A percentile compares a stretch with the other conserved stretches of the same genome.
phyloP scores from a whole-genome alignment of 2,888 invertebrate species.

The Xanthostigma xanthostigma region DNA sequence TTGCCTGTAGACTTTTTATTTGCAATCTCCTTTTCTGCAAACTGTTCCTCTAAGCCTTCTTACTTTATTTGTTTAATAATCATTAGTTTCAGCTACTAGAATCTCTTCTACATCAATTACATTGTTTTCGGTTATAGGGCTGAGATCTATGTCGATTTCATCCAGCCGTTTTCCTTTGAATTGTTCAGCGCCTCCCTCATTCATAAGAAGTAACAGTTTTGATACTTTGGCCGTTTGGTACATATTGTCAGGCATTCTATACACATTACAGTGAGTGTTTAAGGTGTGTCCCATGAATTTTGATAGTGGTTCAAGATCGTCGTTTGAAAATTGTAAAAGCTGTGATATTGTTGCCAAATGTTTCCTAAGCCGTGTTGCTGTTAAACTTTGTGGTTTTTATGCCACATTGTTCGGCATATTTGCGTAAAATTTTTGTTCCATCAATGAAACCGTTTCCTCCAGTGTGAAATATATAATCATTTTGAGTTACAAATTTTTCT shows the following conservation, averaged over 20 bases:
- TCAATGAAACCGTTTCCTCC: conserved; percentile 9
- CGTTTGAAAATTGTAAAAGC: conserved; percentile 8
- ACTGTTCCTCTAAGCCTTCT: no score
- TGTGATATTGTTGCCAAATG: conserved; percentile 11
- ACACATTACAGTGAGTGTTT: conserved; percentile 9
- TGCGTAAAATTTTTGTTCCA: conserved; percentile 12
- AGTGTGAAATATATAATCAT: conserved; percentile 9
- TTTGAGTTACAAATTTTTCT: conserved; percentile 9
- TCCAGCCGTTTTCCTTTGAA: conserved; percentile 9
- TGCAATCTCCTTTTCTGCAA: no score
- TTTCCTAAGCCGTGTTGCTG: conserved; percentile 11
- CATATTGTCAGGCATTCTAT: conserved; percentile 10
- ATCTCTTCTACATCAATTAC: no score
- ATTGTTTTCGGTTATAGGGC: no score
- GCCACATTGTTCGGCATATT: conserved; percentile 11
- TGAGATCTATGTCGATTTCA: conserved; percentile 8
- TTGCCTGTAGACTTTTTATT: no score
- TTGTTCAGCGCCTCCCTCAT: conserved; percentile 7
- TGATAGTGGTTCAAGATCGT: conserved; percentile 11
- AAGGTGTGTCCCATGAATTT: conserved; percentile 13
- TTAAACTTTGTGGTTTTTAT: conserved; percentile 6
- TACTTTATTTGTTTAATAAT: no score
- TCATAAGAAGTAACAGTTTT: conserved; percentile 8
- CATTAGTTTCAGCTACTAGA: no score
- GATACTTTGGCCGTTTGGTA: conserved; percentile 13